Evolutionary conservation across 2,888 invertebrate genomes (phyloP).

Genomic region (Germaria angustata): DNA sequence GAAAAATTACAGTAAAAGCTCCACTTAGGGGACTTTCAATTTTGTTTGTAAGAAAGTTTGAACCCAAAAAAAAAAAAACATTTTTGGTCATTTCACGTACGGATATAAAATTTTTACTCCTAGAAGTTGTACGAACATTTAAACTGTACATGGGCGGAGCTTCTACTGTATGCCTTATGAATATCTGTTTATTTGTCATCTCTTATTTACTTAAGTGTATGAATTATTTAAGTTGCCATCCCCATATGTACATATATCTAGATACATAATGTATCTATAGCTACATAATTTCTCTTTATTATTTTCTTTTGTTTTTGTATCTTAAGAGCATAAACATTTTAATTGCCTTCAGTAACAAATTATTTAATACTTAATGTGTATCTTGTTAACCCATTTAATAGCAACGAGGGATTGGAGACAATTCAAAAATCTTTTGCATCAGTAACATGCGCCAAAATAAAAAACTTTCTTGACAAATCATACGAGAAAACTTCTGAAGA

Average conservation of each 20-base stretch:
- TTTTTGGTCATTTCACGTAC: too few relatives aligned
- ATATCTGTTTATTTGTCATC: conserved; percentile 1
- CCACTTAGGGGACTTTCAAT: too few relatives aligned
- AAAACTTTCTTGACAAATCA: too few relatives aligned
- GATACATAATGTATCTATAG: not conserved
- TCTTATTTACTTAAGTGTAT: not conserved
- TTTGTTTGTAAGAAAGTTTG: too few relatives aligned
- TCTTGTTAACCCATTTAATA: not conserved
- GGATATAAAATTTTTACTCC: too few relatives aligned
- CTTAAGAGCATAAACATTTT: too few relatives aligned
- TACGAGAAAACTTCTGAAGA: too few relatives aligned
- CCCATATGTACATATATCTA: not conserved
- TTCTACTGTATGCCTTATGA: too few relatives aligned
- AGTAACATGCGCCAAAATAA: not conserved
- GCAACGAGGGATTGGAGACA: not conserved
- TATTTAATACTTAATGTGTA: not conserved
- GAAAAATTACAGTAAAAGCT: not conserved
- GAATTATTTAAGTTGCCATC: not conserved
- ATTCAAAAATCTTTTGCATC: not conserved
- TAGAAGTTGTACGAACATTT: too few relatives aligned
- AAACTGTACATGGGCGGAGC: too few relatives aligned
- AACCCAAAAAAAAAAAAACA: too few relatives aligned
- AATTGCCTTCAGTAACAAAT: not conserved
- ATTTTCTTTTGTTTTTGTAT: not conserved
- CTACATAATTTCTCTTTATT: not conserved